phyloP scores from a whole-genome alignment of 2,797 vertebrate species.

The Odontamblyopus rebecca region DNA sequence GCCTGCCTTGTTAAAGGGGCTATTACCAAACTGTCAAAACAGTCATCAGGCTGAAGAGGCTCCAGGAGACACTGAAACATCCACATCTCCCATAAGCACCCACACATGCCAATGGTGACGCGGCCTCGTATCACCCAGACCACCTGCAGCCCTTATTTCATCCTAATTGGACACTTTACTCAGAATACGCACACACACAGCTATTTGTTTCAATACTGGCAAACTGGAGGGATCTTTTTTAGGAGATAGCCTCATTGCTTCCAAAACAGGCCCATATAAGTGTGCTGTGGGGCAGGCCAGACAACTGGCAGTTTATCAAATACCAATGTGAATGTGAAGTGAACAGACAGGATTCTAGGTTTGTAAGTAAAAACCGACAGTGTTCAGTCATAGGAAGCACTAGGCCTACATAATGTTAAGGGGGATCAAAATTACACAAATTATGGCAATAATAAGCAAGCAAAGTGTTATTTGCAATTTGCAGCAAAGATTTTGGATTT shows the following conservation, averaged over 20 bases:
- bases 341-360: conserved; percentile 16
- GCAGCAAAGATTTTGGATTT: no score
- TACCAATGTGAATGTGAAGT: conserved; percentile 13
- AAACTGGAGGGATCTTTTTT: conserved; percentile 21
- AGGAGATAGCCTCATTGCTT: conserved; percentile 24
- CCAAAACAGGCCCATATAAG: conserved; percentile 50
- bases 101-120: conserved; percentile 30
- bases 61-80: conserved; percentile 60
- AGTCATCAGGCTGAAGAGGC: conserved; percentile 61
- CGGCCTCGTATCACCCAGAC: conserved; percentile 40
- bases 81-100: conserved; percentile 46
- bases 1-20: conserved; percentile 59
- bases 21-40: conserved; percentile 74
- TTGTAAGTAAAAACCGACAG: conserved; percentile 18
- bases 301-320: conserved; percentile 54
- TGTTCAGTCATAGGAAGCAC: neutral
- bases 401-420: neutral
- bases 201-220: conserved; percentile 20
- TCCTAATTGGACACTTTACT: conserved; percentile 56
- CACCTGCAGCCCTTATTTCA: conserved; percentile 47
- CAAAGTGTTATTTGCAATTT: no score
- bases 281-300: conserved; percentile 34
- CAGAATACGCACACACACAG: conserved; percentile 26
- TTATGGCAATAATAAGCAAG: no score
- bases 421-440: no score